Base-by-base conservation (phyloP, 2,797 vertebrate species). In the Pipistrellus nathusii region DNA sequence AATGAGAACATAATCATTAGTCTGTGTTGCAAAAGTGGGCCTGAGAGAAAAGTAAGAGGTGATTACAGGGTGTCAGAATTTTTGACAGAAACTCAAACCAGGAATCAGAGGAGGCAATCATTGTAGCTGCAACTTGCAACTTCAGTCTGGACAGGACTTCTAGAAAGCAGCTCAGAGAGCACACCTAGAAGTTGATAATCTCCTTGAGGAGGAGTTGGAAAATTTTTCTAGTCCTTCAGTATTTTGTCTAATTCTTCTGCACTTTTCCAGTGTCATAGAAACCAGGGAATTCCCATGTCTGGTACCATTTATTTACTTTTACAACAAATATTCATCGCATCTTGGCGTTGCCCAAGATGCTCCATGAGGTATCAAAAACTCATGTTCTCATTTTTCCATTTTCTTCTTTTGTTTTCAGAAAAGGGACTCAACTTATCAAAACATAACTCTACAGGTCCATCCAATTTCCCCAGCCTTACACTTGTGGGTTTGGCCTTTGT, bases 401-500 rank as follows among this genome's bases (percentile, higher is more conserved):
- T 66, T 80, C 32, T 66, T 88, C 18, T 35, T 76, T 59, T 51
- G 15, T 80, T 86, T 90, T 84, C 78, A 75, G 30, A 71, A 86
- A 89, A 91, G 20, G 17, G n/a, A 80, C 64, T 57, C 53, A 86
- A 86, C 14, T 81, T 75, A 84, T 20, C 1, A 62, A 94, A 75
- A 55, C 13, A 23, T 59, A 51, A 41, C 44, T 82, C 7, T 72
- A 41, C 8, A 93, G 17, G 25, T 57, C 18, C 46, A 93, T 51
- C 6, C 62, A 91, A 66, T 85, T 53, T 25, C 13, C 73, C 6
- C 6, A 53, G 72, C 0, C 8, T 64, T 66, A 85, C 8, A 80
- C 20, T 69, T 93, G 82, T 51, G 35, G 59, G 51, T 85, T 85
- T 84, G 35, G 35, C 21, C 14, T 62, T 93, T 83, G 55, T 92